Percentiles rank a stretch among this genome's conserved stretches.
Evolutionary conservation across 2,113 vertebrate genomes (phyloP).

Genomic region (Sarotherodon lohbergeri): DNA sequence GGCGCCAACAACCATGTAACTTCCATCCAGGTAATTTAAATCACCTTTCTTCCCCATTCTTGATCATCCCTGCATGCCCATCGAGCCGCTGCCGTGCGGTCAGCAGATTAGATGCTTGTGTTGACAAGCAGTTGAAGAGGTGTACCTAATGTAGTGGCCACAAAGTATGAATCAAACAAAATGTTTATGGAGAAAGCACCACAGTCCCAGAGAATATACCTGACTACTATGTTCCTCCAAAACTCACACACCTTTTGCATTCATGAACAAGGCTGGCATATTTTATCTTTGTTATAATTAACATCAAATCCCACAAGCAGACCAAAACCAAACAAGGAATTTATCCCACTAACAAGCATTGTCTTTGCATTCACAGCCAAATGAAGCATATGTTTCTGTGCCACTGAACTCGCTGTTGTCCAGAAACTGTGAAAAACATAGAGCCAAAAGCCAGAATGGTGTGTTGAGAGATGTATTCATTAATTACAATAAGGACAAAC

Average conservation of each 20-base stretch:
- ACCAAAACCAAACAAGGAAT: neutral
- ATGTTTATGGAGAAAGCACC: neutral
- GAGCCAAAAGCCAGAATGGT: neutral
- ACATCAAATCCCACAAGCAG: neutral
- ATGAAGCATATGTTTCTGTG: neutral
- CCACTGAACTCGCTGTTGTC: neutral
- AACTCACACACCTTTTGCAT: neutral
- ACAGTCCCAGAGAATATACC: neutral
- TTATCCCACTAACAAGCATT: neutral
- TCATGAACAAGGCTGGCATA: neutral
- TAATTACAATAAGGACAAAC: conserved; percentile 8
- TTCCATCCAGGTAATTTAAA: neutral
- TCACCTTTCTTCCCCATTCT: neutral
- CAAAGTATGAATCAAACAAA: neutral
- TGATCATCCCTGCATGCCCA: neutral
- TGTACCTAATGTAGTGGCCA: neutral
- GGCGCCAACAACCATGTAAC: neutral
- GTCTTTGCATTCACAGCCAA: neutral
- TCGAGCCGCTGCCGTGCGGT: neutral
- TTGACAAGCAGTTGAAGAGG: neutral
- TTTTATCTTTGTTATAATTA: neutral
- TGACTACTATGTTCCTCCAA: neutral
- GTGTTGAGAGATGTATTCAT: conserved; percentile 13
- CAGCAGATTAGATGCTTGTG: neutral
- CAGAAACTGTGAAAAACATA: conserved; percentile 8